Evolutionary conservation across 2,113 vertebrate genomes (phyloP).

Genomic region (Brevimyrus niger): DNA sequence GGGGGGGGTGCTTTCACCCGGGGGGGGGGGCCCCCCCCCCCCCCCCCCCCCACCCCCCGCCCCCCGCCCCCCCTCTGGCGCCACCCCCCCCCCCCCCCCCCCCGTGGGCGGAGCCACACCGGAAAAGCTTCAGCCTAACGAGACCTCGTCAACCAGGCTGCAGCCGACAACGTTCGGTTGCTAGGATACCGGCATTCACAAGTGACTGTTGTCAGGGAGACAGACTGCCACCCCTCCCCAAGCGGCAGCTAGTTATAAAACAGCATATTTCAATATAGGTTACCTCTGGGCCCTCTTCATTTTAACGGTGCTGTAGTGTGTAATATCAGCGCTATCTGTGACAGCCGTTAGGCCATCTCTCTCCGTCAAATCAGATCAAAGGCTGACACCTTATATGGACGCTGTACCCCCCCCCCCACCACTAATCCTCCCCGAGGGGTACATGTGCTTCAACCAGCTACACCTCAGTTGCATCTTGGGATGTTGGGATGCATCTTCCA

Average conservation of each 20-base stretch:
- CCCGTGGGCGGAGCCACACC: background rate
- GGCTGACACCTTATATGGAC: background rate
- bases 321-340: background rate
- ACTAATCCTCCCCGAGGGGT: background rate
- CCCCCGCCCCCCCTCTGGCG: too few species aligned
- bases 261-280: background rate
- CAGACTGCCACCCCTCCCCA: background rate
- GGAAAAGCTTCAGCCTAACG: background rate
- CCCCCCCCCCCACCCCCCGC: too few species aligned
- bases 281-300: background rate
- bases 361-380: background rate
- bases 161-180: background rate
- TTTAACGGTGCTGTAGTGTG: background rate
- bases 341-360: background rate
- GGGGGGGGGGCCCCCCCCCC: too few species aligned
- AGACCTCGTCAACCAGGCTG: background rate
- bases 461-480: too few species aligned
- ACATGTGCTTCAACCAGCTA: background rate
- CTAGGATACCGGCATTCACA: background rate
- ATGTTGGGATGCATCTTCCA: too few species aligned
- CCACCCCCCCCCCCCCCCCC: background rate
- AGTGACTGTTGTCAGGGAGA: background rate
- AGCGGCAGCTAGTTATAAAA: background rate
- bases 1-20: too few species aligned
- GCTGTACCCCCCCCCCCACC: too few species aligned